Evolutionary conservation across 2,888 invertebrate species (phyloP).

Genomic region (Lithodes maja): DNA sequence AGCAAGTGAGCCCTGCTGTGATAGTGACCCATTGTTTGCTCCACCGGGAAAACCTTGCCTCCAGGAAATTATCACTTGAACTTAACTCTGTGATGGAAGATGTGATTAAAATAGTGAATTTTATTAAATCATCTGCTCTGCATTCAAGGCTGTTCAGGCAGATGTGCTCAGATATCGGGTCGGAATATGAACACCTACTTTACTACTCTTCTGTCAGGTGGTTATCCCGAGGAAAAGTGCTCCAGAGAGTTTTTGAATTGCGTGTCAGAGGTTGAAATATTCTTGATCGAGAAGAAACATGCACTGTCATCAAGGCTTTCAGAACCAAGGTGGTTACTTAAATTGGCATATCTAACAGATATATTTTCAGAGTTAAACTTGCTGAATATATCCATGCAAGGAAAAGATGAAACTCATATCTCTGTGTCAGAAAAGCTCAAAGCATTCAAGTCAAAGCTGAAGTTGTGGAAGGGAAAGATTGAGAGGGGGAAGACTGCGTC

Average conservation of each 20-base stretch:
- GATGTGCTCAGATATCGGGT: background rate
- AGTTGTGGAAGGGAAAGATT: constrained; percentile 46
- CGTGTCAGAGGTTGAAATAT: too few species aligned
- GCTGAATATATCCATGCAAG: constrained; percentile 19
- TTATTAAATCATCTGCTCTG: background rate
- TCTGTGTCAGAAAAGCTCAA: constrained; percentile 47
- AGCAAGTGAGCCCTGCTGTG: constrained; percentile 19
- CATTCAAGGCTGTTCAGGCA: constrained; percentile 26
- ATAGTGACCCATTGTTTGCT: constrained; percentile 41
- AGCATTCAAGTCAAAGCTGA: constrained; percentile 46
- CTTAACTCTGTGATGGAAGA: constrained; percentile 15
- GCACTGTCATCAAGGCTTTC: too few species aligned
- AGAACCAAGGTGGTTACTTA: too few species aligned
- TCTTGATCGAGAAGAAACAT: too few species aligned
- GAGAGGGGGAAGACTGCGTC: constrained; percentile 22
- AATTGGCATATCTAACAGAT: constrained; percentile 29
- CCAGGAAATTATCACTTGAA: constrained; percentile 31
- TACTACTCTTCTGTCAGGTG: too few species aligned
- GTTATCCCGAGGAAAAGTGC: too few species aligned
- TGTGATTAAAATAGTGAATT: too few species aligned
- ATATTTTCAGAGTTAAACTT: constrained; percentile 43
- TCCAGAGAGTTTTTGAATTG: too few species aligned
- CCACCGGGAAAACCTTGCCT: constrained; percentile 30
- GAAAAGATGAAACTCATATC: constrained; percentile 15
- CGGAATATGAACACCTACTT: too few species aligned